Evolutionary conservation across 2,797 vertebrate genomes (phyloP), one percentile per base, ranked within the genome.

Genomic region (Melanotaenia nigrans): DNA sequence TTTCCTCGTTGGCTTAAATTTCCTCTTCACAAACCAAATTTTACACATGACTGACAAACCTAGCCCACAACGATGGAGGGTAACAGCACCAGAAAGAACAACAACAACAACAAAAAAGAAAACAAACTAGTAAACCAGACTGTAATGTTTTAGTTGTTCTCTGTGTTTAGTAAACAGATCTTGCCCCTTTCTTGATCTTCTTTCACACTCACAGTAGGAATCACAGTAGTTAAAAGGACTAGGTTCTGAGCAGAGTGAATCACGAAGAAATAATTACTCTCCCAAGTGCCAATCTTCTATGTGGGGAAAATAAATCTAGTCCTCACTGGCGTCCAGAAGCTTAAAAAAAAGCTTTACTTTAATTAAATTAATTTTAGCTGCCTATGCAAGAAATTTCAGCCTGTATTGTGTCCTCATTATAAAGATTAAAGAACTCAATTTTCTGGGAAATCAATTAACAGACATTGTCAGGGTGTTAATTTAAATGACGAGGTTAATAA

Each of bases 281-380:
- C 51, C 25, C 11, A 54, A 25, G 53, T 40, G 25, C 62, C 61
- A 61, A 25, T 40, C 6, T 45, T 16, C 10, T 13, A 12, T 53
- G 33, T 11, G 35, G 24, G 6, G 20, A 53, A 47, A 18, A 7
- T 38, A 38, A 69, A 30, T 38, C 33, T 56, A 28, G 47, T 30
- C n/a, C n/a, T 28, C 28, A 45, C 20, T 24, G 33, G 22, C 66
- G 28, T 32, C n/a, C 36, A 61, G 13, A 64, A 53, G 63, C 16
- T 59, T 33, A 63, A 38, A 4, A 18, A 70, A 30, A 36, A 59
- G 40, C 32, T 73, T 70, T 45, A 53, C n/a, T 51, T 68, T 42
- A 25, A 54, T 61, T 67, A 25, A 49, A 49, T 36, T 13, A 51
- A 73, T 69, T 73, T 28, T 45, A 54, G 55, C 63, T 51, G 59